Base-by-base conservation (phyloP, 2,797 vertebrate species). In the Lateolabrax maculatus region DNA sequence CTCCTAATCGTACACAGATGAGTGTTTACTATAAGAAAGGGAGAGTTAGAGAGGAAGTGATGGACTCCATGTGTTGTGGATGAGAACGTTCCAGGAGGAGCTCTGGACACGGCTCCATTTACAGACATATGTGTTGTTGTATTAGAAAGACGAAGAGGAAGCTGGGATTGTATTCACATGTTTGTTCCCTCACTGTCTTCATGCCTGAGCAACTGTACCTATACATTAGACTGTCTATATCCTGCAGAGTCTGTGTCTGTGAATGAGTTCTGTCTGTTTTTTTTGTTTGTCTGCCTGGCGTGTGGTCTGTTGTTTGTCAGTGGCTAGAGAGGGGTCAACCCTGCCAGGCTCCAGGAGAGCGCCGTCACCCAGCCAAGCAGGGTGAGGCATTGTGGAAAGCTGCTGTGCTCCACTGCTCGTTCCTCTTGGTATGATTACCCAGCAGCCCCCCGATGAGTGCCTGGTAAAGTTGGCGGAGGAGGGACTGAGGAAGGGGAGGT, bases 1-100 rank as follows among this genome's bases (percentile, higher is more conserved):
- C 77, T 69, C 71, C 78, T 94, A 93, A 94, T 93, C 56, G 61
- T 88, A 74, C 77, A 91, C 94, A 95, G 93, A 93, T 94, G 93
- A 87, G 80, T 91, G 89, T 93, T 94, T 94, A 91, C 90, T 90
- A 79, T 90, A 81, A 86, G 86, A 90, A 90, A 92, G 91, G 77
- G 88, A 93, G 93, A 93, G 84, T 87, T 87, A 34, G 68, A 75
- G 87, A 92, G 84, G 84, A 92, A 88, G 85, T 84, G 93, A 93
- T 94, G 86, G 79, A 73, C 80, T 92, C 90, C 89, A 93, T 93
- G 92, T 93, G 92, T 88, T 86, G 79, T 56, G 63, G 68, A 84
- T 52, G 81, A 81, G 75, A 65, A 68, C 9, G 63, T 85, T 89
- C 84, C 87, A 86, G 66, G 86, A 74, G 70, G 71, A 62, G 25